phyloP scores from a whole-genome alignment of 2,113 vertebrate genomes.

The Brachyhypopomus gauderio region DNA sequence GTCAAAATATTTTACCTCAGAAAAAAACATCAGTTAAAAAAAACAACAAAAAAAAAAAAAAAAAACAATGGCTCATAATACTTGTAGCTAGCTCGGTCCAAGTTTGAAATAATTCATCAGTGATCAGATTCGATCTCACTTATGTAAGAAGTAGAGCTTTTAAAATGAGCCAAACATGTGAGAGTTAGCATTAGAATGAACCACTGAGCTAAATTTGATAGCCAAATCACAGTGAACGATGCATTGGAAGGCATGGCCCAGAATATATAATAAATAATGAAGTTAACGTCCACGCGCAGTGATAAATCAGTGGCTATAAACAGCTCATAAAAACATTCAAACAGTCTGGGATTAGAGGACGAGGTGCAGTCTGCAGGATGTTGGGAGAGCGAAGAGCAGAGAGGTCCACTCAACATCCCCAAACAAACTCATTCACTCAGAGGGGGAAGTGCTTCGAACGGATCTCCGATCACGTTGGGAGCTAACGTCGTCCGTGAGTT shows the following conservation, averaged over 20 bases:
- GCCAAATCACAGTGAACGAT: conserved; percentile 5
- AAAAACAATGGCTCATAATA: conserved; percentile 35
- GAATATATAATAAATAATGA: conserved; percentile 51
- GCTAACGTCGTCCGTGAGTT: conserved; percentile 12
- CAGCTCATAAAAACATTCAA: conserved; percentile 54
- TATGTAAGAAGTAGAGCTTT: conserved; percentile 9
- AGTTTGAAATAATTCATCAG: conserved; percentile 31
- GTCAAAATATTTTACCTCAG: background rate
- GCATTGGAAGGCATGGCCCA: conserved; percentile 21
- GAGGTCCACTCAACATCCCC: conserved; percentile 8
- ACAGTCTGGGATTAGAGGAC: conserved; percentile 40
- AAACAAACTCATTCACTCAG: conserved; percentile 36
- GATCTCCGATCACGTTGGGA: conserved; percentile 27
- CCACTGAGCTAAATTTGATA: conserved; percentile 37
- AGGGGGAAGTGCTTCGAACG: conserved; percentile 34
- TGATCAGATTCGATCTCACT: conserved; percentile 21
- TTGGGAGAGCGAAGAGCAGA: conserved; percentile 28
- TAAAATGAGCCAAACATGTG: conserved; percentile 9
- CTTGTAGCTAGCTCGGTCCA: conserved; percentile 17
- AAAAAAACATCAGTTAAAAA: conserved; percentile 9
- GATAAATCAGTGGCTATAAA: conserved; percentile 50
- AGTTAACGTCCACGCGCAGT: conserved; percentile 29
- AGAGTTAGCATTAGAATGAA: conserved; percentile 37
- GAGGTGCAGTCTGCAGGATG: conserved; percentile 24
- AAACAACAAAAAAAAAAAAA: too few relatives aligned